Evolutionary conservation across 2,888 invertebrate genomes (phyloP).

Genomic region (Agrilus mali): DNA sequence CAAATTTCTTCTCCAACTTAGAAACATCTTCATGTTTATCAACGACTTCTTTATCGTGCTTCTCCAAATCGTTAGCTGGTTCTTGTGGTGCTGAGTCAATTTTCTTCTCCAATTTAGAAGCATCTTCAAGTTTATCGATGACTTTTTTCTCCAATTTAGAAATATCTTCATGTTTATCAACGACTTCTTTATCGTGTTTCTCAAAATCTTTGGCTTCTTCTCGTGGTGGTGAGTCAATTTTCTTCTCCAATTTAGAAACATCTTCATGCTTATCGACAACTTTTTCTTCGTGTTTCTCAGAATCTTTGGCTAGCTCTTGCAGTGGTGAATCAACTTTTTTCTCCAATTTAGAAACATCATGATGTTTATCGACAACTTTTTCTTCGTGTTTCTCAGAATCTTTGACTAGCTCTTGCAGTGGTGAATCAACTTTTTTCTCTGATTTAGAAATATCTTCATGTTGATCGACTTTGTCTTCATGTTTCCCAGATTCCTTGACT

Average conservation of each 20-base stretch:
- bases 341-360: slow-evolving; percentile 3
- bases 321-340: too few relatives aligned
- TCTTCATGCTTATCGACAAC: not conserved
- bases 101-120: too few relatives aligned
- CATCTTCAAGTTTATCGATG: too few relatives aligned
- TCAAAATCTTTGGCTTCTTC: not conserved
- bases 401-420: not conserved
- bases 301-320: too few relatives aligned
- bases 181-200: not conserved
- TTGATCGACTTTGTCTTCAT: not conserved
- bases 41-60: too few relatives aligned
- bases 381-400: slow-evolving; percentile 5
- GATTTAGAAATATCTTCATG: not conserved
- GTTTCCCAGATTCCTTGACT: not conserved
- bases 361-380: slow-evolving; percentile 3
- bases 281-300: not conserved
- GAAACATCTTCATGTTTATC: too few relatives aligned
- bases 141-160: not conserved
- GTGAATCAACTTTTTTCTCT: not conserved
- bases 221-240: not conserved
- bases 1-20: too few relatives aligned
- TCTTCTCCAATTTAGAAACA: not conserved
- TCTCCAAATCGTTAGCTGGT: too few relatives aligned
- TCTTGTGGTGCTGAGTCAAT: too few relatives aligned
- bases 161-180: slow-evolving; percentile 1